Evolutionary conservation across 92 coral and sea anemone species (phyloP).

Genomic region (Actinostola sp.): DNA sequence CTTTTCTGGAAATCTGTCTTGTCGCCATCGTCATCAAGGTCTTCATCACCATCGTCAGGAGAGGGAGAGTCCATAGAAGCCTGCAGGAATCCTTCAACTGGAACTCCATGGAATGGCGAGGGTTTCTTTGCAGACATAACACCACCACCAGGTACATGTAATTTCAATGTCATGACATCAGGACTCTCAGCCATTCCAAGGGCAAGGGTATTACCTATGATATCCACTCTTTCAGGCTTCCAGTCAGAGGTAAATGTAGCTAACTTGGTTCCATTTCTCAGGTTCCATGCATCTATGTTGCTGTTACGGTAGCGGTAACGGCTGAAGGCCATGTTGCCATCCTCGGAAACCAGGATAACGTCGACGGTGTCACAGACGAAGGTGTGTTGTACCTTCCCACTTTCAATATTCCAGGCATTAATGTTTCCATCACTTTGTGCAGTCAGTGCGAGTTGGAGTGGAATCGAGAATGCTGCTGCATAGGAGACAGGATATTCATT

Average conservation of each 20-base stretch:
- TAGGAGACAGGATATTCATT: constrained; percentile 55
- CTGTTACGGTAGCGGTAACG: constrained; percentile 65
- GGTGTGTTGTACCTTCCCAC: constrained; percentile 60
- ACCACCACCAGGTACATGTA: constrained; percentile 41
- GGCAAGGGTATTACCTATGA: constrained; percentile 54
- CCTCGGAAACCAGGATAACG: constrained; percentile 45
- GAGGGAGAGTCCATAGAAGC: constrained; percentile 24
- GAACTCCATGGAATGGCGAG: constrained; percentile 43
- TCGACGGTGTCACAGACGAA: constrained; percentile 68
- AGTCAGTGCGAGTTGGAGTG: constrained; percentile 59
- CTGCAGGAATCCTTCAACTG: constrained; percentile 32
- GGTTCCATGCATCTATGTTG: constrained; percentile 66
- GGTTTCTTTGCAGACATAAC: constrained; percentile 11
- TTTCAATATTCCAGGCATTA: constrained; percentile 72
- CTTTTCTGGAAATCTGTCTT: constrained; percentile 52
- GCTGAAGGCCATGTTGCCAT: constrained; percentile 63
- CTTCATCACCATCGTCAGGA: constrained; percentile 58
- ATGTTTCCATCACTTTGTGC: constrained; percentile 68
- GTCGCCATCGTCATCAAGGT: constrained; percentile 54
- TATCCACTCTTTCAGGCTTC: constrained; percentile 60
- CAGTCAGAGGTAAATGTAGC: constrained; percentile 86
- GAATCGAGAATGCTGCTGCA: constrained; percentile 59
- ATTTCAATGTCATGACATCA: constrained; percentile 44
- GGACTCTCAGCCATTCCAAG: constrained; percentile 62
- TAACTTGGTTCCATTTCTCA: constrained; percentile 56